Evolutionary conservation across 1,140 invertebrate genomes (phyloP).

Genomic region (Camponotus floridanus): DNA sequence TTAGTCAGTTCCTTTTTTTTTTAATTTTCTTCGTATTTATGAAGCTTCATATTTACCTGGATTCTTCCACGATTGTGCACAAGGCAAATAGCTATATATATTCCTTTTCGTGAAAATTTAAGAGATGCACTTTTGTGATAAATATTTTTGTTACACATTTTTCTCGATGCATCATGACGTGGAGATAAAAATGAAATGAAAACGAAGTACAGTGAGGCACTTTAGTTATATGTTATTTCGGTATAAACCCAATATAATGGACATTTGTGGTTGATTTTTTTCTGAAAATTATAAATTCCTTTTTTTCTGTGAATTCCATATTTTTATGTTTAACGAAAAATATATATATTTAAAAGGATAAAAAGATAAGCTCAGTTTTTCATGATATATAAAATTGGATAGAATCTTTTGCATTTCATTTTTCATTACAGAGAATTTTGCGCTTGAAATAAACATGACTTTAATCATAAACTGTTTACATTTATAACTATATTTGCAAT

Average conservation of each 20-base stretch:
- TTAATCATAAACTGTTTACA: background rate
- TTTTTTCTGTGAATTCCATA: background rate
- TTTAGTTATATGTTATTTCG: background rate
- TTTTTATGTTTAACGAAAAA: background rate
- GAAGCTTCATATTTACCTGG: background rate
- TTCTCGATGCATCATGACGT: conserved; percentile 1
- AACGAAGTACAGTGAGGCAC: background rate
- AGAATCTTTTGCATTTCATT: background rate
- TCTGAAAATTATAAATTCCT: background rate
- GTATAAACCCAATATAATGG: background rate
- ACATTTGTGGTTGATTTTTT: background rate
- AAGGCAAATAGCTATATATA: background rate
- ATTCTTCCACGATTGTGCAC: background rate
- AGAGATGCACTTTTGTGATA: background rate
- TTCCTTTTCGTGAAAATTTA: background rate
- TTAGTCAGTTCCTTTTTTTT: background rate
- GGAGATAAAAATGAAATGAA: background rate
- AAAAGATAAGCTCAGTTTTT: background rate
- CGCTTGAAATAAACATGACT: background rate
- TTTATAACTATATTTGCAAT: background rate
- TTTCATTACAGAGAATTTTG: background rate
- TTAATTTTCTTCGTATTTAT: background rate
- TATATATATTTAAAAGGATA: too few species aligned
- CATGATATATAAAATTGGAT: background rate
- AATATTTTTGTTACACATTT: background rate